phyloP scores from a whole-genome alignment of 2,888 invertebrate species.

The Tridacna crocea region DNA sequence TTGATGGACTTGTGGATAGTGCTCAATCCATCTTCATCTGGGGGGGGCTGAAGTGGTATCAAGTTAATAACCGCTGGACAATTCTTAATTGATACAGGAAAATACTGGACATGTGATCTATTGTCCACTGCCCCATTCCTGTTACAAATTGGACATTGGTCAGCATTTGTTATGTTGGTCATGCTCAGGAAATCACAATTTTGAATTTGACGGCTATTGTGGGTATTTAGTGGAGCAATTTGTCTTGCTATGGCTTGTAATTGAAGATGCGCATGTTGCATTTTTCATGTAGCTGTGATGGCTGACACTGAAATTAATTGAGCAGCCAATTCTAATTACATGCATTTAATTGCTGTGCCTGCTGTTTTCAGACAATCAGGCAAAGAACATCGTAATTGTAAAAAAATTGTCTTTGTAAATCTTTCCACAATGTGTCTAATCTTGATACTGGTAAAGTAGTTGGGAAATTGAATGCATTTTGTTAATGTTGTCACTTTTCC shows the following conservation, averaged over 20 bases:
- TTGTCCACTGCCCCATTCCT: conserved; percentile 33
- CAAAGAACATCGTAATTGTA: not conserved
- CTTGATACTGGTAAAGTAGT: too few relatives aligned
- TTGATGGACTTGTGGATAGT: not conserved
- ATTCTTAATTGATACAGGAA: conserved; percentile 29
- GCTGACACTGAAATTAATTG: conserved; percentile 25
- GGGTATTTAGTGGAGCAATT: conserved; percentile 40
- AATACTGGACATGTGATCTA: conserved; percentile 45
- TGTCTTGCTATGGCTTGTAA: conserved; percentile 31
- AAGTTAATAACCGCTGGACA: conserved; percentile 47
- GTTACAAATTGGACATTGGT: conserved; percentile 22
- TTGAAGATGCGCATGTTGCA: conserved; percentile 26
- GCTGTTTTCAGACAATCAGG: conserved; percentile 16
- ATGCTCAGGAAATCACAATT: conserved; percentile 30
- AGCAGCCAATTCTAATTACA: conserved; percentile 25
- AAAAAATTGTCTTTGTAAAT: not conserved
- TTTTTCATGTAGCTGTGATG: conserved; percentile 26
- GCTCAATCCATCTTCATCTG: conserved; percentile 2
- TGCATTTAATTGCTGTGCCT: conserved; percentile 14
- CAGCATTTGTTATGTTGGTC: conserved; percentile 49
- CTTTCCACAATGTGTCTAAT: too few relatives aligned
- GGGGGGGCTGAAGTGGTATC: not conserved
- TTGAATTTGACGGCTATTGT: conserved; percentile 7
- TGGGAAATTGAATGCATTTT: too few relatives aligned
- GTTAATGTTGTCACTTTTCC: too few relatives aligned